These are phyloP conservation scores for Drosophila prostipennis DNA, from an alignment of 2,888 invertebrate species.

Conservation along the genomic window DNA sequence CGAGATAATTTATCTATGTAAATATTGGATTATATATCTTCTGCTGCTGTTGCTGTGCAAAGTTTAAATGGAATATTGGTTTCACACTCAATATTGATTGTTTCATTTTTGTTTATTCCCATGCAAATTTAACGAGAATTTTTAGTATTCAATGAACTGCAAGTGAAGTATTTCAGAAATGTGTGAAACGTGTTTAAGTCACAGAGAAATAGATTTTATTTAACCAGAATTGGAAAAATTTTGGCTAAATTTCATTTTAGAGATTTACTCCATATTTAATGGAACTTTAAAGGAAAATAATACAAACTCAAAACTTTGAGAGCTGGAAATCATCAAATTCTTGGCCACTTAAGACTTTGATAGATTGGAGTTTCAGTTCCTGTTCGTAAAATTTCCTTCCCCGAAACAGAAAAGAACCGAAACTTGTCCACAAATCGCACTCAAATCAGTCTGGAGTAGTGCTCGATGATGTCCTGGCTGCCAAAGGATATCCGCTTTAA, in stretches of 20 bases:
- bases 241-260: background rate
- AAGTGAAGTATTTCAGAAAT: background rate
- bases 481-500: slow-evolving; percentile 46
- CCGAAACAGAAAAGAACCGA: slow-evolving; percentile 1
- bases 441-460: slow-evolving; percentile 40
- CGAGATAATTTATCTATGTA: slow-evolving; percentile 24
- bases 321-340: too few species aligned
- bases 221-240: background rate
- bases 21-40: slow-evolving; percentile 5
- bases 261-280: too few species aligned
- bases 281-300: too few species aligned
- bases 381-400: slow-evolving; percentile 18
- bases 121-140: background rate
- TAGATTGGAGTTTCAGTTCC: slow-evolving; percentile 29
- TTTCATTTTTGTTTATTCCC: background rate
- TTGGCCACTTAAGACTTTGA: slow-evolving; percentile 35
- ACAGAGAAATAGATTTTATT: background rate
- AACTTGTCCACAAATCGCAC: slow-evolving; percentile 35
- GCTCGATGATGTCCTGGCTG: slow-evolving; percentile 42
- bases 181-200: background rate
- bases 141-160: slow-evolving; percentile 2
- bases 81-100: background rate
- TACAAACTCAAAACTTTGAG: too few species aligned
- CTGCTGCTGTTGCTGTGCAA: background rate
- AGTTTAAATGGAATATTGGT: background rate